phyloP scores from a whole-genome alignment of 2,113 vertebrate genomes.

The Poecile atricapillus region DNA sequence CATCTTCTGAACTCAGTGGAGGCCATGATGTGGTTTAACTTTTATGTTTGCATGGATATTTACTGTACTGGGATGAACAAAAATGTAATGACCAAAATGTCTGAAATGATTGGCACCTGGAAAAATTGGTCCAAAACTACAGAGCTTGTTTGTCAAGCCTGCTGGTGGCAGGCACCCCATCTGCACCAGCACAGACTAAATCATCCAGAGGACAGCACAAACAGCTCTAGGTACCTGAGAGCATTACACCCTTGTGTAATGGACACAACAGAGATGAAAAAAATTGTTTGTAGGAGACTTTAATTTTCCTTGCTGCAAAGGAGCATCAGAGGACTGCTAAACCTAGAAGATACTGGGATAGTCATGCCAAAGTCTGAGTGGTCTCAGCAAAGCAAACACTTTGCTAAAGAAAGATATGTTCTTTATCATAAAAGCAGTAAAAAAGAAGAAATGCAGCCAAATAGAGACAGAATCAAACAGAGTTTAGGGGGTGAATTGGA shows the following conservation, averaged over 20 bases:
- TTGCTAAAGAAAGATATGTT: background rate
- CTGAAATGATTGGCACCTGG: background rate
- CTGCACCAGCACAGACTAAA: background rate
- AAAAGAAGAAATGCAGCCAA: background rate
- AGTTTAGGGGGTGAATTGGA: background rate
- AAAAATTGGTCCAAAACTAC: background rate
- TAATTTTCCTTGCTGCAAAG: background rate
- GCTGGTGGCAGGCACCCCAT: background rate
- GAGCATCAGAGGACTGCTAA: background rate
- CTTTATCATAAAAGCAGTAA: background rate
- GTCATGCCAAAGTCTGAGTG: background rate
- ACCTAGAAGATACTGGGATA: background rate
- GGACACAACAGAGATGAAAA: background rate
- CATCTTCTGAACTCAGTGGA: background rate
- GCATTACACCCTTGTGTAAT: background rate
- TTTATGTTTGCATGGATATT: background rate
- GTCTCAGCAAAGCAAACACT: background rate
- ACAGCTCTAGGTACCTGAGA: background rate
- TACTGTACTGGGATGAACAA: background rate
- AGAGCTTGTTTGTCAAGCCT: background rate
- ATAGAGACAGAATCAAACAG: background rate
- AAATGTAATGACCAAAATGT: background rate
- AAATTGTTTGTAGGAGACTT: background rate
- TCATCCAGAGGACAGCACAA: background rate
- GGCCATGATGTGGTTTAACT: background rate